Evolutionary conservation across 1,140 invertebrate species (phyloP).

Genomic region (Ceratoteleas bidentatus): DNA sequence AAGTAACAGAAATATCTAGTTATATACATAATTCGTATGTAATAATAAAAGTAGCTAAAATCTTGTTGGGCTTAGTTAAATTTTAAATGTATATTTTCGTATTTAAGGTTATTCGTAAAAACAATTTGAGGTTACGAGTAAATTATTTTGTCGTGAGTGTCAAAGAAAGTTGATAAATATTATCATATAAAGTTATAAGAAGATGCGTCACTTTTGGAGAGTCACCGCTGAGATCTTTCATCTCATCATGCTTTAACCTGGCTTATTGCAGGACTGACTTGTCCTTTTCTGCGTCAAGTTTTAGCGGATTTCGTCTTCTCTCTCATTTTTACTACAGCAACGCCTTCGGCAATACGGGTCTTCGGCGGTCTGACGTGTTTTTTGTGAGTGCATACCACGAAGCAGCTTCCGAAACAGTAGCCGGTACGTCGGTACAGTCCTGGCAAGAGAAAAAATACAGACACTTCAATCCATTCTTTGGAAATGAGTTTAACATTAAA

Average conservation of each 20-base stretch:
- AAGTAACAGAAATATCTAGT: too few relatives aligned
- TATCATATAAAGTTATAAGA: conserved; percentile 2
- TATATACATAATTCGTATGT: too few relatives aligned
- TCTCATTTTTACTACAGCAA: conserved; percentile 67
- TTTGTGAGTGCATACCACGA: conserved; percentile 81
- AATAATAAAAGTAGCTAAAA: too few relatives aligned
- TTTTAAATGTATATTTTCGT: too few relatives aligned
- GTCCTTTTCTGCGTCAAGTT: conserved; percentile 51
- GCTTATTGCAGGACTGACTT: conserved; percentile 34
- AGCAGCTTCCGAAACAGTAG: conserved; percentile 82
- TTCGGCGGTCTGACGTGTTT: conserved; percentile 81
- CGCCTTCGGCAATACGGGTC: conserved; percentile 64
- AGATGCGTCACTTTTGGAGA: conserved; percentile 27
- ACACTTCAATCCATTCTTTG: conserved; percentile 39
- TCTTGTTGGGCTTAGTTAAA: too few relatives aligned
- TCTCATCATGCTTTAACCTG: conserved; percentile 59
- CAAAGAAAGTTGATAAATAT: not conserved
- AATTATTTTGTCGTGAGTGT: not conserved
- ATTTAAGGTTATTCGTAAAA: too few relatives aligned
- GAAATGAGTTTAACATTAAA: not conserved
- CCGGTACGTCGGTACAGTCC: conserved; percentile 79
- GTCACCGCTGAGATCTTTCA: conserved; percentile 48
- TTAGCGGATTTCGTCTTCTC: conserved; percentile 45
- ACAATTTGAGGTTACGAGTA: too few relatives aligned
- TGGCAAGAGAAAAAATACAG: conserved; percentile 76